phyloP scores from a whole-genome alignment of 2,113 vertebrate species.

The Daboia siamensis region DNA sequence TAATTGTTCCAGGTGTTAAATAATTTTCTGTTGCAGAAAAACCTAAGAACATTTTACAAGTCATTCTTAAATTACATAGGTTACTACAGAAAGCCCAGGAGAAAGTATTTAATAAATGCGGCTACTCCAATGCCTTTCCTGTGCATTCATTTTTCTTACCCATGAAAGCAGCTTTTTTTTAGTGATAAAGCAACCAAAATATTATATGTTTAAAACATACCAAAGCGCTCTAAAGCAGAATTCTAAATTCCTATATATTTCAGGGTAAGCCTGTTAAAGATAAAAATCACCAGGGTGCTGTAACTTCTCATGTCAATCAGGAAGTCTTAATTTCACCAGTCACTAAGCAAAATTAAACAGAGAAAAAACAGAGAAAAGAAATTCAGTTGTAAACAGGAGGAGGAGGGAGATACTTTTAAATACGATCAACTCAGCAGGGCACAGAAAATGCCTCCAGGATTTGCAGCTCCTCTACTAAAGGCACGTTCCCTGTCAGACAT shows the following conservation, averaged over 20 bases:
- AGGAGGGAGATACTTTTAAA: constrained; percentile 45
- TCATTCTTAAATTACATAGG: not conserved
- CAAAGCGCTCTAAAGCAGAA: not conserved
- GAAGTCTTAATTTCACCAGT: constrained; percentile 66
- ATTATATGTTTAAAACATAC: not conserved
- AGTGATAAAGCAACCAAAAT: not conserved
- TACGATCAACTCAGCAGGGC: constrained; percentile 32
- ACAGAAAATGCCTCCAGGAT: constrained; percentile 50
- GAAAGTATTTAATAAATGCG: not conserved
- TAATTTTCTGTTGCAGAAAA: not conserved
- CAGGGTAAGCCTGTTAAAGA: constrained; percentile 35
- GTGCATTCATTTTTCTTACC: not conserved
- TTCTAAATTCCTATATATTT: not conserved
- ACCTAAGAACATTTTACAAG: not conserved
- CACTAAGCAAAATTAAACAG: constrained; percentile 27
- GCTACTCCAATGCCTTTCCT: not conserved
- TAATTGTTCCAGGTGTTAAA: not conserved
- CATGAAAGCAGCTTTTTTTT: not conserved
- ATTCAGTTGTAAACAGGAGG: constrained; percentile 67
- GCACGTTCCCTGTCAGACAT: constrained; percentile 21
- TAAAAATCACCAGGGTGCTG: constrained; percentile 55
- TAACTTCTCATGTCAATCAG: constrained; percentile 66
- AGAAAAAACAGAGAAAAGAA: constrained; percentile 58
- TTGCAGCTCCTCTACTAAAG: constrained; percentile 62
- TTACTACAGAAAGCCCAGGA: not conserved